Evolutionary conservation across 64 coral and sea anemone genomes (phyloP), one percentile per base, ranked within the genome.

Genomic region (Montipora sp.): DNA sequence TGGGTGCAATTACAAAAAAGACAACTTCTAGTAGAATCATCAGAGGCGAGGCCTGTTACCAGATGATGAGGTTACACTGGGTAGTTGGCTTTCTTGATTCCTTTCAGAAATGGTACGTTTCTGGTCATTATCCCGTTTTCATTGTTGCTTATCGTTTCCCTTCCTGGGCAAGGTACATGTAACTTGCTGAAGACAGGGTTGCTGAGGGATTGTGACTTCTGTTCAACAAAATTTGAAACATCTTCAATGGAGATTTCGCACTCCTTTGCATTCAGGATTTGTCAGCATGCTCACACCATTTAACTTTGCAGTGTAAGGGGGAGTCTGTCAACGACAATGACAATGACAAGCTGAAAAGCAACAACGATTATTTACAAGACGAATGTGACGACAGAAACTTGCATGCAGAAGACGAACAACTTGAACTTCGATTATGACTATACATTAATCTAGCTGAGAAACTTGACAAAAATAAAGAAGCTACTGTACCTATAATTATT

Each of bases 191-290:
- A 57, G 53, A 57, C 53, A 8, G 81, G 91, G 57, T 87, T 75
- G 20, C 19, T 87, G 12, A 75, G 50, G 18, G 81, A 15, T 68
- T 74, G 76, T 24, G 73, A 83, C 11, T 78, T 48, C 19, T 87
- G 46, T 47, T 92, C 82, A 15, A 92, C 82, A 27, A 92, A 92
- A 20, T 5, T 5, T 13, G 90, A 27, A 36, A 92, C 84, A 23
- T 92, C 90, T 59, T 92, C 24, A 2, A 92, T 92, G 11, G 68
- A 77, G 19, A 92, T 70, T 66, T 92, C 90, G 27, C 80, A 13
- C n/a, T 58, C 36, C 13, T 51, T 78, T 76, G 16, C n/a, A 20
- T 77, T 61, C 6, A 83, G 71, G 3, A 92, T 92, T 12, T 21
- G 51, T 92, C 80, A 19, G 90, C 80, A 9, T 45, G 59, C 16